Evolutionary conservation across 2,888 invertebrate genomes (phyloP).

Genomic region (Aspidiotus rigidus): DNA sequence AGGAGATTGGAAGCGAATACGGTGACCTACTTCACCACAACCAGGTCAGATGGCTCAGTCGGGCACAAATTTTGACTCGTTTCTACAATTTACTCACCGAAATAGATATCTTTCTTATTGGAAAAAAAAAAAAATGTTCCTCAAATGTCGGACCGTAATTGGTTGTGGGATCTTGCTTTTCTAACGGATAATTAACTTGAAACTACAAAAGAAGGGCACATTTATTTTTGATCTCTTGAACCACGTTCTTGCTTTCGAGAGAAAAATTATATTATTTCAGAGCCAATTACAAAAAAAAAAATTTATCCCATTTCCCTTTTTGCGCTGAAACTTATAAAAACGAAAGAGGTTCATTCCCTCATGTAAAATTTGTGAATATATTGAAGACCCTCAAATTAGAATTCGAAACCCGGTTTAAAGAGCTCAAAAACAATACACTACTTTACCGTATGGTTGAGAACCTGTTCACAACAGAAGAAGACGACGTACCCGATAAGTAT

Average conservation of each 20-base stretch:
- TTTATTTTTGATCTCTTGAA: neutral
- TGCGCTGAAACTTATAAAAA: neutral
- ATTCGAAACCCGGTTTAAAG: neutral
- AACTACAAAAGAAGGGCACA: neutral
- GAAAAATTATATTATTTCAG: neutral
- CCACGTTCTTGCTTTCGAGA: neutral
- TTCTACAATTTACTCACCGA: neutral
- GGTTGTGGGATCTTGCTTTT: neutral
- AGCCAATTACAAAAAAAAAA: neutral
- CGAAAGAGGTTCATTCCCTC: neutral
- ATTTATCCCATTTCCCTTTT: neutral
- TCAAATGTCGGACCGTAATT: no score
- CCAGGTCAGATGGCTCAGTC: constrained; percentile 20
- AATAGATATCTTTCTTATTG: neutral
- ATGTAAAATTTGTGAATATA: neutral
- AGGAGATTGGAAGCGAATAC: constrained; percentile 28
- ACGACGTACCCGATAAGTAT: neutral
- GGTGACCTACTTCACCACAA: constrained; percentile 11
- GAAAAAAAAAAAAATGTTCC: no score
- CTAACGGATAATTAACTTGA: neutral
- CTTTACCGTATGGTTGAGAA: neutral
- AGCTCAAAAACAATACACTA: neutral
- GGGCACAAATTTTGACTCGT: neutral
- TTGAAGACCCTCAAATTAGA: neutral
- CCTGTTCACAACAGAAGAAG: neutral